A percentile compares a stretch with the other conserved stretches of the same genome.
Conservation (phyloP, 2,888 invertebrate genomes). For the Xestia ashworthii region DNA sequence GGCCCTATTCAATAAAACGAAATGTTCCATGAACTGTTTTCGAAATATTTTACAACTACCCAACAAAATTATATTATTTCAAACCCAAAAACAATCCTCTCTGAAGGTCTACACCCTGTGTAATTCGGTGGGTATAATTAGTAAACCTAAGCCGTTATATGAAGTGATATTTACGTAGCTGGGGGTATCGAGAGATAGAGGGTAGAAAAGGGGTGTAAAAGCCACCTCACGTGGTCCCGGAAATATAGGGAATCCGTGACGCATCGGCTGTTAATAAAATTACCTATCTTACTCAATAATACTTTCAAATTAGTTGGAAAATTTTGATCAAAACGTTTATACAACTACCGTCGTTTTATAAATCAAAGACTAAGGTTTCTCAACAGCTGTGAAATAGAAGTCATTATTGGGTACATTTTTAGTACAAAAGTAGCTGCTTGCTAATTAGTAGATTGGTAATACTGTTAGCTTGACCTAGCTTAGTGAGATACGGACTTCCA, state of each 20-base stretch:
- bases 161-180: constrained; percentile 28
- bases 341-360: neutral
- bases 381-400: neutral
- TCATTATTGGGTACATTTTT: neutral
- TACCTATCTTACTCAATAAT: neutral
- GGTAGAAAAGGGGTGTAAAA: constrained; percentile 5
- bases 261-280: neutral
- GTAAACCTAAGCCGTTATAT: constrained; percentile 32
- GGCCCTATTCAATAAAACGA: no score
- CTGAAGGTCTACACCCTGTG: neutral
- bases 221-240: constrained; percentile 20
- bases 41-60: no score
- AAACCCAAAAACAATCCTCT: neutral
- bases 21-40: no score
- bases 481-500: neutral
- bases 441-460: neutral
- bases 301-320: neutral
- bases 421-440: neutral
- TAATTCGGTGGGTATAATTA: constrained; percentile 33
- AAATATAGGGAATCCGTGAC: constrained; percentile 18
- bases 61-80: neutral
- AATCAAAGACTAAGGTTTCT: neutral
- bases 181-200: neutral
- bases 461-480: neutral
- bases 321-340: neutral